These are phyloP conservation scores for Uropetala carovei DNA, from an alignment of 2,888 invertebrate species.

Conservation along the genomic window DNA sequence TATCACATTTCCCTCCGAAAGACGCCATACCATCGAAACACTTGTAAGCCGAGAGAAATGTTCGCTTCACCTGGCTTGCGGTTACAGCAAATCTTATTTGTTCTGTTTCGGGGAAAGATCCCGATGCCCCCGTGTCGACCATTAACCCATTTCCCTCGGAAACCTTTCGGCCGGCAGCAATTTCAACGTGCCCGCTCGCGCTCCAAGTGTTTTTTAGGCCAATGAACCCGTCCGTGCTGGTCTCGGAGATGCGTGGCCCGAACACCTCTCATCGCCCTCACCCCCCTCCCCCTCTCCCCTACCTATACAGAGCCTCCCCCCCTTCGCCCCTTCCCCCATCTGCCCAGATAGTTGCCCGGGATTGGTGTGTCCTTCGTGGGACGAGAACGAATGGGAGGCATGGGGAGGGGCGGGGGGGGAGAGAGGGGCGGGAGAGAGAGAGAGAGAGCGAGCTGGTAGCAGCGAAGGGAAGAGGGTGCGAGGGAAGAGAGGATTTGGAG, in stretches of 20 bases:
- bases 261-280: background rate
- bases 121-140: too few relatives aligned
- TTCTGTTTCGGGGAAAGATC: too few relatives aligned
- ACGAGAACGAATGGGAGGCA: conserved; percentile 47
- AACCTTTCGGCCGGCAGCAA: too few relatives aligned
- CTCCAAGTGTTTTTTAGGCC: background rate
- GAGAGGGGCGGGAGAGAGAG: background rate
- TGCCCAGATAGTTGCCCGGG: conserved; percentile 57
- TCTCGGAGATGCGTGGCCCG: background rate
- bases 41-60: too few relatives aligned
- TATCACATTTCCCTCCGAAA: too few relatives aligned
- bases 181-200: background rate
- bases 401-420: conserved; percentile 16
- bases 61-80: too few relatives aligned
- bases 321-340: background rate
- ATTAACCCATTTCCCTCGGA: too few relatives aligned
- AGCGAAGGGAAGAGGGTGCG: background rate
- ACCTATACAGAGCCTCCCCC: background rate
- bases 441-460: background rate
- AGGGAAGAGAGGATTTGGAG: background rate
- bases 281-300: background rate
- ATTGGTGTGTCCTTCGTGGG: conserved; percentile 60
- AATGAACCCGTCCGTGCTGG: background rate
- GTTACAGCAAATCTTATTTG: too few relatives aligned
- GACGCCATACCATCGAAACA: too few relatives aligned